Base-by-base conservation (phyloP, 2,888 invertebrate species). In the Trichopria drosophilae region DNA sequence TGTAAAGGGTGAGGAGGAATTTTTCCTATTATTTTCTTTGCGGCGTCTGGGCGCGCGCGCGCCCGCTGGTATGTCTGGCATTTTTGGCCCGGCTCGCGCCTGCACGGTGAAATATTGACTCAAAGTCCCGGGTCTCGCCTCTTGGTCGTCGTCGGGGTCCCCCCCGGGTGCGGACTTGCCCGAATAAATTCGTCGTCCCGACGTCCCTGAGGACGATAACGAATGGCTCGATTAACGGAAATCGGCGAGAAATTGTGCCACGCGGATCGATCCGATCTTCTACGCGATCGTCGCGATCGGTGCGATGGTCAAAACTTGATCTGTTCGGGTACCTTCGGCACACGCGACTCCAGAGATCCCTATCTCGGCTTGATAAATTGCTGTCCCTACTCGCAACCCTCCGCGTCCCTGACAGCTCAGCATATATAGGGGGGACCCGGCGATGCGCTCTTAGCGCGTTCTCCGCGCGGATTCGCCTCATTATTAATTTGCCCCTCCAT, bases 21-120 rank as follows among this genome's bases (percentile, higher is more conserved):
- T 59, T 59, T 51, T 58, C 26, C 56, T 60, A 57, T 61, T 62
- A 59, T 59, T 63, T 60, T 59, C 51, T 60, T 61, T 60, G 57
- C 71, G 71, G 72, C 72, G 73, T 73, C 73, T 72, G 70, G 71
- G 68, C 73, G 73, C 72, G 68, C 73, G 73, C 72, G 70, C 72
- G 72, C 72, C 71, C 66, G 65, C 64, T 66, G 74, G 73, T 68
- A 73, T 73, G 72, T 65, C 71, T 68, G 74, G 72, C 56, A 72
- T 72, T 71, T 68, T 68, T 60, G 61, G 63, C 63, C 59, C 57
- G 62, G 51, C 53, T 48, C 51, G 39, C 41, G 13, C 9, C 23
- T 12, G 29, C 16, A n/a, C 7, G 53, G 37, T 34, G 44, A 53
- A 53, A 19, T 46, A 50, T 51, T 54, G 50, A 39, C 50, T 23